Percentiles rank a stretch among this genome's conserved stretches.
These are phyloP conservation scores for Pristionchus entomophagus DNA, from an alignment of 2,888 invertebrate genomes.

Conservation along the genomic window DNA sequence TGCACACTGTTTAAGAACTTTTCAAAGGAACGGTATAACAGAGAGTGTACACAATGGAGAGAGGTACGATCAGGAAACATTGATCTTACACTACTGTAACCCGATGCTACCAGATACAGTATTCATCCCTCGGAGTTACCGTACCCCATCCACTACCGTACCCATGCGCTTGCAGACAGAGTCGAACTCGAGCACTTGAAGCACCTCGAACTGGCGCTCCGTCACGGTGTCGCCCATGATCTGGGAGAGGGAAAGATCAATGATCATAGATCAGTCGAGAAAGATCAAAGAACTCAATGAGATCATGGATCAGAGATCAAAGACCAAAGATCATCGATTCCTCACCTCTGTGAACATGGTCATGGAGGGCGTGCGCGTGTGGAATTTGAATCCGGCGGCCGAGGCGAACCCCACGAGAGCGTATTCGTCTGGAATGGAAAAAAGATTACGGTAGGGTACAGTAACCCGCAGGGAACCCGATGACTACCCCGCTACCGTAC, in stretches of 20 bases:
- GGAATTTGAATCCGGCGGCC: constrained; percentile 89
- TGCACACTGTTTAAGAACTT: no score
- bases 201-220: constrained; percentile 82
- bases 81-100: no score
- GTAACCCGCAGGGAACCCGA: neutral
- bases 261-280: neutral
- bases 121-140: no score
- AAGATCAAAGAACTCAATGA: neutral
- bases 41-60: no score
- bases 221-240: neutral
- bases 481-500: neutral
- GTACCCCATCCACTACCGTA: neutral
- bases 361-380: constrained; percentile 88
- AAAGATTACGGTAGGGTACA: neutral
- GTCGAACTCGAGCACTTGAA: constrained; percentile 94
- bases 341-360: constrained; percentile 84
- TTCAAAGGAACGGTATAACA: no score
- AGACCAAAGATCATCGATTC: constrained; percentile 1
- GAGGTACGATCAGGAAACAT: no score
- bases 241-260: neutral
- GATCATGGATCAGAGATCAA: constrained; percentile 27
- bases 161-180: constrained; percentile 84
- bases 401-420: constrained; percentile 95
- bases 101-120: no score
- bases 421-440: constrained; percentile 85